Base-by-base conservation (phyloP, 1,140 invertebrate species). In the Euura saliciscinereae region DNA sequence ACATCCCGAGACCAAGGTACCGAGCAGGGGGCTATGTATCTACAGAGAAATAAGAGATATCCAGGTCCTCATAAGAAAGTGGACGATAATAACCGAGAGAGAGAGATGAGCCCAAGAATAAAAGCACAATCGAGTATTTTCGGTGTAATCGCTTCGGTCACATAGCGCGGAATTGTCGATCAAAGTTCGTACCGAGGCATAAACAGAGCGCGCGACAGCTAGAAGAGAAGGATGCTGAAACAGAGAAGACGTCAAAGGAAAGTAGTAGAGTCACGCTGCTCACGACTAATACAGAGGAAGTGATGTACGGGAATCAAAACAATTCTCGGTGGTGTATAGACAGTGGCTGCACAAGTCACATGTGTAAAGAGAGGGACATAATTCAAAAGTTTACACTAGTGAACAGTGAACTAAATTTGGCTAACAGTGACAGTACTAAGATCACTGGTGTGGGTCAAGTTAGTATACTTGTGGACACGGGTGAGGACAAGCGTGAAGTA, bases 261-360 rank as follows among this genome's bases (percentile, higher is more conserved):
- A 51, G 11, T 6, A 51, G 46, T 11, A 51, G 11, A 11, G 46
- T 51, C 1, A 7, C 46, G 46, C 6, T 51, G 46, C 11, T 51
- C 28, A 28, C 65, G 51, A 13, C 70, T n/a, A 65, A 3, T 3
- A 71, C 13, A 3, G 70, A 71, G 13, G 42, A 43, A 64, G 8
- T 71, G 2, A 71, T 71, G 6, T 46, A 59, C 2, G 64, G 64
- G 44, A 65, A 7, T 64, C 13, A 44, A n/a, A 42, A 43, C 11
- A 72, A 0, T n/a, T 6, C 66, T 4, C 11, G 11, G 51, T 72
- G 66, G 3, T 45, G 71, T 43, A 10, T 59, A 6, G 45, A 68
- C 66, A 72, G 45, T 42, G 66, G 66, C 43, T 68, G 66, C 45
- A 59, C 45, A 42, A n/a, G 11, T 8, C n/a, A n/a, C n/a, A n/a